Evolutionary conservation across 2,113 vertebrate species (phyloP).

Genomic region (Hippocampus comes): DNA sequence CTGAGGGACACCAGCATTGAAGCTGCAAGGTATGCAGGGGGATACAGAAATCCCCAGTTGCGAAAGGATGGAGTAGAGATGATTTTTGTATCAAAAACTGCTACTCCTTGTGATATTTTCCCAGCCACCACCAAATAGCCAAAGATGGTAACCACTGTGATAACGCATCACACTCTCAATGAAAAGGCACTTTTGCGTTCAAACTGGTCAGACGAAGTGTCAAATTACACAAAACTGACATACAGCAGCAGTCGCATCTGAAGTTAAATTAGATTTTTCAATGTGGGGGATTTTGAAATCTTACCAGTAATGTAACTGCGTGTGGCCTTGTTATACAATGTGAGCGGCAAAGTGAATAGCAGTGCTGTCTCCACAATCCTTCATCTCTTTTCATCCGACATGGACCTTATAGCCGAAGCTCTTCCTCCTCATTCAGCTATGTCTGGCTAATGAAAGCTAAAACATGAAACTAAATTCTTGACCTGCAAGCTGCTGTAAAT

Average conservation of each 20-base stretch:
- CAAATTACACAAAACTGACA: background rate
- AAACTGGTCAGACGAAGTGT: background rate
- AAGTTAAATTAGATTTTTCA: constrained; percentile 23
- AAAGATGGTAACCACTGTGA: background rate
- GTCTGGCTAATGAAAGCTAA: background rate
- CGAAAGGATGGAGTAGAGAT: background rate
- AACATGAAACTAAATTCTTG: constrained; percentile 6
- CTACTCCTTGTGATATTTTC: background rate
- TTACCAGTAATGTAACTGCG: constrained; percentile 33
- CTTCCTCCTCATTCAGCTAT: background rate
- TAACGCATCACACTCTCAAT: background rate
- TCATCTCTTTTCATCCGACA: constrained; percentile 14
- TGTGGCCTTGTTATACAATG: constrained; percentile 8
- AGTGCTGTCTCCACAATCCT: constrained; percentile 9
- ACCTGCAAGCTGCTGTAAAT: constrained; percentile 6
- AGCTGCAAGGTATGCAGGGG: background rate
- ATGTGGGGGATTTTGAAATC: constrained; percentile 29
- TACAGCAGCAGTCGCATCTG: background rate
- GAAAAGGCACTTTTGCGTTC: background rate
- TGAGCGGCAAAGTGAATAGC: constrained; percentile 1
- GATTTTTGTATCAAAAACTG: background rate
- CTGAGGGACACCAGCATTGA: background rate
- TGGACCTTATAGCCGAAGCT: background rate
- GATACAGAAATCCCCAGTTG: background rate
- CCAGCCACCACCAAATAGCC: background rate